Evolutionary conservation across 2,888 invertebrate species (phyloP).

Genomic region (Eilema griseolum): DNA sequence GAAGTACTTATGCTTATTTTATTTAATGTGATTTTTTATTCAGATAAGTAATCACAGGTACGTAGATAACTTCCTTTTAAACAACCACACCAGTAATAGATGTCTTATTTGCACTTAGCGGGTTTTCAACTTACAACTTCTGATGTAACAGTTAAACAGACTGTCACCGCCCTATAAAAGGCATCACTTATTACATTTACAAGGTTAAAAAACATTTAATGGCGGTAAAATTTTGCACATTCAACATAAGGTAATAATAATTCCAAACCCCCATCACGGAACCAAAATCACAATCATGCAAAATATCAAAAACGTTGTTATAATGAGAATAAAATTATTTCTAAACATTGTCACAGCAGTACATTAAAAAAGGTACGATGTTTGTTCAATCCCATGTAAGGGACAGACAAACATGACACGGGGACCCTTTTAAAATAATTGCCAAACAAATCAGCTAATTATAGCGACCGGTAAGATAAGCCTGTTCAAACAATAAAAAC

Average conservation of each 20-base stretch:
- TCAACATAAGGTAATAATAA: not conserved
- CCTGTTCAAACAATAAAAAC: slow-evolving; percentile 32
- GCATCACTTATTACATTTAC: not conserved
- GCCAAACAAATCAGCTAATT: slow-evolving; percentile 50
- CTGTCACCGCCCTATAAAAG: too few species aligned
- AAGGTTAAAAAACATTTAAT: not conserved
- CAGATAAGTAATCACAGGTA: too few species aligned
- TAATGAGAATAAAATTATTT: slow-evolving; percentile 41
- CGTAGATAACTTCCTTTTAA: too few species aligned
- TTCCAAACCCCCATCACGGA: not conserved
- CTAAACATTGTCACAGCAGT: slow-evolving; percentile 37
- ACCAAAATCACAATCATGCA: slow-evolving; percentile 18
- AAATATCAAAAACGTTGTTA: slow-evolving; percentile 31
- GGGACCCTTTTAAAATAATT: slow-evolving; percentile 50
- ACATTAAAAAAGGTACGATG: slow-evolving; percentile 42
- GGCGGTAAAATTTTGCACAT: not conserved
- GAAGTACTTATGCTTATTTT: too few species aligned
- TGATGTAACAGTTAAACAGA: too few species aligned
- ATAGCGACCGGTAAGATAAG: slow-evolving; percentile 33
- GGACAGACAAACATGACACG: slow-evolving; percentile 48
- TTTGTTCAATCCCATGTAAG: slow-evolving; percentile 36
- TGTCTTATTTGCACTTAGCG: too few species aligned
- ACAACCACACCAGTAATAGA: too few species aligned
- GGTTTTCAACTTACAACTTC: too few species aligned
- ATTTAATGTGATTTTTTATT: too few species aligned